phyloP scores from a whole-genome alignment of 2,888 invertebrate genomes.

The Cremastobaeus sp. region DNA sequence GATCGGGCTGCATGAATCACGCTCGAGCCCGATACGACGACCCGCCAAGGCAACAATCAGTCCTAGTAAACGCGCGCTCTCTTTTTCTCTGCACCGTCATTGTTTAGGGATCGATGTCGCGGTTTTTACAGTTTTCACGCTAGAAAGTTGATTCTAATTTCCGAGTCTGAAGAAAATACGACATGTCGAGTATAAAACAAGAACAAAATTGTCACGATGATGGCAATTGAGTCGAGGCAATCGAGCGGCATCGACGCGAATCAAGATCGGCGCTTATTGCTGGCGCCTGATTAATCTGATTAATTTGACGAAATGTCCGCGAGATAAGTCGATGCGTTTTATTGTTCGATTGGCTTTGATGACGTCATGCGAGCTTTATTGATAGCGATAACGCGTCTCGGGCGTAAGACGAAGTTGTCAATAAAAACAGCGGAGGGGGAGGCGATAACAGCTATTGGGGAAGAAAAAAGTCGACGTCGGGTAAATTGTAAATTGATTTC shows the following conservation, averaged over 20 bases:
- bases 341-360: slow-evolving; percentile 5
- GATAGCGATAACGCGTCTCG: too few species aligned
- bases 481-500: too few species aligned
- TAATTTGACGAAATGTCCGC: slow-evolving; percentile 3
- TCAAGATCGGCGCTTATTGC: slow-evolving; percentile 8
- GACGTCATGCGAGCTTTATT: slow-evolving; percentile 7
- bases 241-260: background rate
- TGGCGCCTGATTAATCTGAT: slow-evolving; percentile 5
- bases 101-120: slow-evolving; percentile 34
- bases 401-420: background rate
- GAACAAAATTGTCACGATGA: background rate
- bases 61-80: slow-evolving; percentile 11
- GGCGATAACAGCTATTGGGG: background rate
- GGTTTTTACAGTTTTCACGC: slow-evolving; percentile 8
- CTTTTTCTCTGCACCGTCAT: slow-evolving; percentile 20
- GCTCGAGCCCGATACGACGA: slow-evolving; percentile 2
- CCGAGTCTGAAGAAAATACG: too few species aligned
- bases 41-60: slow-evolving; percentile 35
- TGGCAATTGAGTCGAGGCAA: too few species aligned
- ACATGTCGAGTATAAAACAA: too few species aligned
- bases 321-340: slow-evolving; percentile 6
- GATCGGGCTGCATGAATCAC: slow-evolving; percentile 49
- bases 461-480: too few species aligned
- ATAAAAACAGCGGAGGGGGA: background rate
- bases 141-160: background rate